These are phyloP conservation scores for Acanthosepion lycidas DNA, from an alignment of 2,888 invertebrate species.

Conservation along the genomic window DNA sequence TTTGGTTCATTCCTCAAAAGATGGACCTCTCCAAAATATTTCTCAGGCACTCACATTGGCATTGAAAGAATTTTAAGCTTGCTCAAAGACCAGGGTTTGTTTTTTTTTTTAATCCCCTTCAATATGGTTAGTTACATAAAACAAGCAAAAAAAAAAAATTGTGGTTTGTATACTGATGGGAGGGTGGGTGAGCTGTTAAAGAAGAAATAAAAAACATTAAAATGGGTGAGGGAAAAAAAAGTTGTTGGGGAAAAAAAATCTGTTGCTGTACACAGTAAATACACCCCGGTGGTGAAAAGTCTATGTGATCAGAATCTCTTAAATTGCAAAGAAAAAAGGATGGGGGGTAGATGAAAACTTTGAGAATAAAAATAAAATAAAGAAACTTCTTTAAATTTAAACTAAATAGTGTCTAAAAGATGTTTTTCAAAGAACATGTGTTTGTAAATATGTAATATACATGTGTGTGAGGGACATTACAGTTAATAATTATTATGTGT, in stretches of 20 bases:
- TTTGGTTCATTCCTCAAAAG: background rate
- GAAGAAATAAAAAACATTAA: background rate
- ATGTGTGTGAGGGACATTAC: too few relatives aligned
- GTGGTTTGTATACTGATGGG: background rate
- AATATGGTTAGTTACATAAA: background rate
- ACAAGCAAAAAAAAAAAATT: too few relatives aligned
- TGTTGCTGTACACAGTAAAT: background rate
- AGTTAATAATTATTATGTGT: background rate
- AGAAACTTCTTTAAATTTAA: conserved; percentile 24
- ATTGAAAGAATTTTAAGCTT: conserved; percentile 5
- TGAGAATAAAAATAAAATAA: background rate
- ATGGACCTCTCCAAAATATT: background rate
- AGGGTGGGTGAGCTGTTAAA: background rate
- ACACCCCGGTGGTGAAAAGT: background rate
- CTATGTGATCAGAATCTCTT: background rate
- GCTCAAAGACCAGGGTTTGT: background rate
- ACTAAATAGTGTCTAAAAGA: background rate
- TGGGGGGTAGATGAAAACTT: background rate
- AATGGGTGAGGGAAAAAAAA: background rate
- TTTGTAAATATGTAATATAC: conserved; percentile 35
- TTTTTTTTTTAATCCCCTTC: background rate
- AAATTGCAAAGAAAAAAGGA: background rate
- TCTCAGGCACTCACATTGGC: background rate
- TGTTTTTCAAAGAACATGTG: background rate
- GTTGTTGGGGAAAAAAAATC: background rate